phyloP scores from a whole-genome alignment of 2,888 invertebrate genomes.

The Amphipyra tragopoginis region DNA sequence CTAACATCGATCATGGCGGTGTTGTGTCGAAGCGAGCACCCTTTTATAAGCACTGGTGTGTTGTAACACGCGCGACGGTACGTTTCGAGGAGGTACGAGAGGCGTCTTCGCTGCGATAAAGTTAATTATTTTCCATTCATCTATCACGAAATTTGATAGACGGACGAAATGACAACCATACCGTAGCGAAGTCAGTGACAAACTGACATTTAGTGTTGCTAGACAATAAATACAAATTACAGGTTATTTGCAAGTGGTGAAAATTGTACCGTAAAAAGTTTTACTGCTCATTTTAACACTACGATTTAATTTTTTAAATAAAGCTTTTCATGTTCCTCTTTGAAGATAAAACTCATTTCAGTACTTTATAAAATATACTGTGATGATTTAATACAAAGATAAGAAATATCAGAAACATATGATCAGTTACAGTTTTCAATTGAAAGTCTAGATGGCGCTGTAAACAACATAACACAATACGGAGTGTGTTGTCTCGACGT shows the following conservation, averaged over 20 bases:
- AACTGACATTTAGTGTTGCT: slow-evolving; percentile 81
- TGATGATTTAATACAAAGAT: too few species aligned
- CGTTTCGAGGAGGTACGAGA: slow-evolving; percentile 66
- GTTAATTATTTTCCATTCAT: slow-evolving; percentile 87
- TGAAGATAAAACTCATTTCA: too few species aligned
- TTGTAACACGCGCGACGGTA: slow-evolving; percentile 68
- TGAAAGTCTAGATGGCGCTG: slow-evolving; percentile 46
- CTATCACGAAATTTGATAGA: slow-evolving; percentile 85
- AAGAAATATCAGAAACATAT: slow-evolving; percentile 14
- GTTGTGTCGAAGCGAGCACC: slow-evolving; percentile 72
- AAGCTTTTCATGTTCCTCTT: too few species aligned
- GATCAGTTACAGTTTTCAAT: slow-evolving; percentile 12
- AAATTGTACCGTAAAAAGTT: slow-evolving; percentile 3
- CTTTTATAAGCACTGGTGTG: slow-evolving; percentile 65
- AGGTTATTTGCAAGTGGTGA: slow-evolving; percentile 31
- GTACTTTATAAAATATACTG: too few species aligned
- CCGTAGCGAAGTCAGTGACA: slow-evolving; percentile 88
- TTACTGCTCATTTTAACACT: too few species aligned
- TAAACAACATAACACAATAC: neutral
- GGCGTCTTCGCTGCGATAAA: slow-evolving; percentile 79
- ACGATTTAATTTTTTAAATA: too few species aligned
- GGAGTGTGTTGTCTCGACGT: neutral
- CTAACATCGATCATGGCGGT: slow-evolving; percentile 89
- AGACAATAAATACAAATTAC: slow-evolving; percentile 27
- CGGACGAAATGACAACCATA: slow-evolving; percentile 88